Base-by-base conservation (phyloP, 2,888 invertebrate genomes). In the Rhabditophanes sp. region DNA sequence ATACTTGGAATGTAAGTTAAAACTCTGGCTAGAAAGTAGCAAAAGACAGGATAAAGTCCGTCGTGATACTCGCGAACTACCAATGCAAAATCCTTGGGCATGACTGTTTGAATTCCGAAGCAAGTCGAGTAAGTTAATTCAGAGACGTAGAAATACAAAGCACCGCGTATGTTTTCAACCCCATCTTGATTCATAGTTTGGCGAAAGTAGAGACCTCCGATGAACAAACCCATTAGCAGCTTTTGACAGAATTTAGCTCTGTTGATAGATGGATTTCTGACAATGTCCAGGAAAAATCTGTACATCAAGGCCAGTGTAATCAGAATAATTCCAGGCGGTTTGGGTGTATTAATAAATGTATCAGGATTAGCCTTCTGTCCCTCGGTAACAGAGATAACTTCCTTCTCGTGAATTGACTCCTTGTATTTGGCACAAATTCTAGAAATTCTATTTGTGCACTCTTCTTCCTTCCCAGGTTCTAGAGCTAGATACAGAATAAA, bases 71-170 rank as follows among this genome's bases (percentile, higher is more conserved):
- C 88, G n/a, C 84, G 71, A 44, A 83, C 73, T 65, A 87, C 82
- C 39, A 87, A 77, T 0, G 84, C 82, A 23, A 83, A 72, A 65
- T 88, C 87, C 0, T 78, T 74, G 49, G 82, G 82, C 67, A 88
- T 85, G 22, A 83, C 81, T 5, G 53, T 80, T 42, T 85, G 78
- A 25, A 88, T 87, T 39, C 84, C 81, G 63, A 84, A 84, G 9
- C 84, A 77, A 67, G 85, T 85, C 60, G 82, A 81, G 67, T 87
- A 85, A 4, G 85, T 85, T 78, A 84, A 80, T 63, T 82, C 84
- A 11, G 82, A 82, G 28, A 84, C 73, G 66, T 84, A 80, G 61
- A 85, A 76, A 67, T 84, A 87, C 35, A 87, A 73, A 16, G 79
- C 82, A 21, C 85, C 85, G 64, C 83, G 84, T 48, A 85, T 81